Base-by-base conservation (phyloP, 2,888 invertebrate genomes). In the Eretmocerus hayati region DNA sequence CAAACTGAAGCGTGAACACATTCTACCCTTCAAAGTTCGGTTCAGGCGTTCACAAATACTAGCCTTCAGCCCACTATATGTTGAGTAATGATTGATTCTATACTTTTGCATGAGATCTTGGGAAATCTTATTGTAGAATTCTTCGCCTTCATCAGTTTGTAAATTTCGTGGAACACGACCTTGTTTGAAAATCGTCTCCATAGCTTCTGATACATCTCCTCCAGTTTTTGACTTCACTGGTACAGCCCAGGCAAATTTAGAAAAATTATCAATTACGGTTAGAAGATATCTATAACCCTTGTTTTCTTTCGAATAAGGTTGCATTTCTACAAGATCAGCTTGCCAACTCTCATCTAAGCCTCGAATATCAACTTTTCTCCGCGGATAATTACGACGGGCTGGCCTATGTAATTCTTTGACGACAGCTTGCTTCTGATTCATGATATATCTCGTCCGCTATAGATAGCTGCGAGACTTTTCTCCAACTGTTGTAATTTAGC, bases 241-340 rank as follows among this genome's bases (percentile, higher is more conserved):
- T 2, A 21, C 41, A 36, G 54, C 48, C 49, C 51, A 71, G 4
- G 64, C 61, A 57, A 55, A 71, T 58, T 72, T 71, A 1, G 65
- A 69, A 57, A 71, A 70, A 22, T 58, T 55, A 58, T 72, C 67
- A 35, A 69, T 72, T n/a, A 67, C 59, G n/a, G 63, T 61, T 32
- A 71, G 51, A 33, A 71, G 54, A 48, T 62, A 68, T 46, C 62
- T 61, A 51, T 58, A 21, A 37, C 21, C 37, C 2, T 37, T 21
- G 13, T 37, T 37, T 4, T 37, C 8, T 13, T 9, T 11, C 20
- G 37, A 8, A 37, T 37, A 37, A 21, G 21, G 37, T 21, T 20
- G 19, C 37, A 19, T 37, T 13, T 37, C 19, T 4, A 37, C 37
- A 19, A 37, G 37, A 37, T 37, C 37, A 9, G 37, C 37, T 11